Evolutionary conservation across 1,140 invertebrate species (phyloP), one percentile per base, ranked within the genome.

Genomic region (Drosophila melanica): DNA sequence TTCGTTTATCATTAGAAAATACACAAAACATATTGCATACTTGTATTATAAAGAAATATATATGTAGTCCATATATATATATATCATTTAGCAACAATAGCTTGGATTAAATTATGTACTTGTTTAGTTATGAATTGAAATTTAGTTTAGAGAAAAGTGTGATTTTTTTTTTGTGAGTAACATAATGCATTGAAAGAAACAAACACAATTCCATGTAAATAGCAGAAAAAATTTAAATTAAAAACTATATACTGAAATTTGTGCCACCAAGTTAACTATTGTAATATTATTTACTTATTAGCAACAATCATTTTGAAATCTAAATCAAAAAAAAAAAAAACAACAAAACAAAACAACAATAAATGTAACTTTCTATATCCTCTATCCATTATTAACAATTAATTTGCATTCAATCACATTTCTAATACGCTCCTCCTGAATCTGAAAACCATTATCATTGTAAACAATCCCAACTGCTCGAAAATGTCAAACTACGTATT

Each of bases 181-280:
- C 14, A 10, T 48, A 58, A 45, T 67, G 67, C 78, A 79, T 81
- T 73, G 27, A 76, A 76, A 51, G 37, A 79, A 86, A 81, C 81
- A 85, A 86, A 86, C 81, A 86, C 81, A 81, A 81, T 86, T 86
- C 54, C 23, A 6, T 65, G 42, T 27, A 48, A 42, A 41, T 67
- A 44, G 39, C 39, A 37, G 39, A 14, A 33, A 30, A 68, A 47
- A 68, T 68, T 60, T 53, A 12, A 27, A 55, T 41, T 41, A 45
- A 39, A 4, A 42, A 53, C 18, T 50, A 58, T 44, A 33, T 41
- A 41, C 4, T 5, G 44, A 47, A 47, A 37, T 39, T 27, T 27
- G 51, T 35, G 51, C 51, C 27, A 33, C 35, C 14, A 35, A 53
- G 14, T 41, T 55, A 20, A 20, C 9, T 18, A 41, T 62, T 42